phyloP scores from a whole-genome alignment of 2,113 vertebrate species.

The Ramphastos sulfuratus region DNA sequence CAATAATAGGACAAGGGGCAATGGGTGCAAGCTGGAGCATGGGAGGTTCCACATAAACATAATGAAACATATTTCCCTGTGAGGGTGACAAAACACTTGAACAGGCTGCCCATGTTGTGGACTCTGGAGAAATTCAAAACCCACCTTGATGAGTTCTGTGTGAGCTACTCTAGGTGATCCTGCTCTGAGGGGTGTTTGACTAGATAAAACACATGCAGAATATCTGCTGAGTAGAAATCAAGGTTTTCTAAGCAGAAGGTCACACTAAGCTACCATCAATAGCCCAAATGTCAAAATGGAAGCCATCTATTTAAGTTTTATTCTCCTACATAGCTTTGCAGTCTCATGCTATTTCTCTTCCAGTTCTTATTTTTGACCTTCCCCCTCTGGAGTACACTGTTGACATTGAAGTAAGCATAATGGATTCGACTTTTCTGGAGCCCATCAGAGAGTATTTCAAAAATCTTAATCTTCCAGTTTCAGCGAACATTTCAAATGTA shows the following conservation, averaged over 20 bases:
- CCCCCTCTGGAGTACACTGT: background rate
- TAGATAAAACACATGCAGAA: background rate
- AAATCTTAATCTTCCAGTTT: slow-evolving; percentile 25
- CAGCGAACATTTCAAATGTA: slow-evolving; percentile 20
- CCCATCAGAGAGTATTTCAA: slow-evolving; percentile 46
- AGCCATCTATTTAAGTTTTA: background rate
- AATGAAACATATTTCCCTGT: too few species aligned
- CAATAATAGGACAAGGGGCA: too few species aligned
- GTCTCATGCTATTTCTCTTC: background rate
- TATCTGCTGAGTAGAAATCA: background rate
- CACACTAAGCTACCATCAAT: background rate
- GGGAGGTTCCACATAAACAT: too few species aligned
- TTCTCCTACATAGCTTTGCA: background rate
- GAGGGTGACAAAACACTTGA: too few species aligned
- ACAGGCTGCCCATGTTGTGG: too few species aligned
- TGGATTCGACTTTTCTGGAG: slow-evolving; percentile 49
- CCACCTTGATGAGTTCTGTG: too few species aligned
- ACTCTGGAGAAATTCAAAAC: too few species aligned
- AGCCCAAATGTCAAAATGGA: background rate
- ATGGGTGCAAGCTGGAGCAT: too few species aligned
- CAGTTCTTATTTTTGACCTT: slow-evolving; percentile 9
- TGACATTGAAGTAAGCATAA: slow-evolving; percentile 66
- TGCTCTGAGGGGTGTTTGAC: too few species aligned
- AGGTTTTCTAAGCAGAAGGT: background rate
- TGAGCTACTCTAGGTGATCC: too few species aligned